These are phyloP conservation scores for Ageneiosus marmoratus DNA, from an alignment of 2,113 vertebrate species.

Conservation along the genomic window DNA sequence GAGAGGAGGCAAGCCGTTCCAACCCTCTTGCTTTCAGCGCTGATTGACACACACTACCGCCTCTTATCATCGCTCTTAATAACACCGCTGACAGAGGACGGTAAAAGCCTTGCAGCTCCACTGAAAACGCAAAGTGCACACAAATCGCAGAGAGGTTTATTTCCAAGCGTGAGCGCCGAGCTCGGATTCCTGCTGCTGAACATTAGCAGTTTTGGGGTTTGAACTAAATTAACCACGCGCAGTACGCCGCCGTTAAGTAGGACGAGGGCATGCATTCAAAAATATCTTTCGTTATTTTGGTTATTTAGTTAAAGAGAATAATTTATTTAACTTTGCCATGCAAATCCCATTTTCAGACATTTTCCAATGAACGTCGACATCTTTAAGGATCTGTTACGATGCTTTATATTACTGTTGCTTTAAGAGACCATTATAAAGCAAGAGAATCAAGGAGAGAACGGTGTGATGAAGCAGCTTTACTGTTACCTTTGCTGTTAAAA, in stretches of 20 bases:
- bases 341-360: background rate
- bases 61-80: constrained; percentile 53
- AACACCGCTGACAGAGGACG: constrained; percentile 42
- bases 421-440: background rate
- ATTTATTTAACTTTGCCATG: background rate
- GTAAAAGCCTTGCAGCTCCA: constrained; percentile 37
- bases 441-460: background rate
- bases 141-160: constrained; percentile 39
- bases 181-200: constrained; percentile 30
- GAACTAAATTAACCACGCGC: constrained; percentile 14
- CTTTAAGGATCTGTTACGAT: background rate
- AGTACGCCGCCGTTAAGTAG: background rate
- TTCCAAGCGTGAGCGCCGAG: constrained; percentile 12
- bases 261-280: background rate
- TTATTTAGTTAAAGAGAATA: background rate
- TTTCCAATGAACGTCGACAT: background rate
- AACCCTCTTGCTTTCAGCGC: constrained; percentile 30
- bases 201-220: background rate
- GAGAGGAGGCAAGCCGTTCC: constrained; percentile 33
- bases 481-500: background rate
- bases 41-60: constrained; percentile 50
- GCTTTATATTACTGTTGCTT: background rate
- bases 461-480: background rate
- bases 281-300: background rate
- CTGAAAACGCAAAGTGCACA: constrained; percentile 9